Evolutionary conservation across 2,888 invertebrate genomes (phyloP), one percentile per base, ranked within the genome.

Genomic region (Endotricha flammealis): DNA sequence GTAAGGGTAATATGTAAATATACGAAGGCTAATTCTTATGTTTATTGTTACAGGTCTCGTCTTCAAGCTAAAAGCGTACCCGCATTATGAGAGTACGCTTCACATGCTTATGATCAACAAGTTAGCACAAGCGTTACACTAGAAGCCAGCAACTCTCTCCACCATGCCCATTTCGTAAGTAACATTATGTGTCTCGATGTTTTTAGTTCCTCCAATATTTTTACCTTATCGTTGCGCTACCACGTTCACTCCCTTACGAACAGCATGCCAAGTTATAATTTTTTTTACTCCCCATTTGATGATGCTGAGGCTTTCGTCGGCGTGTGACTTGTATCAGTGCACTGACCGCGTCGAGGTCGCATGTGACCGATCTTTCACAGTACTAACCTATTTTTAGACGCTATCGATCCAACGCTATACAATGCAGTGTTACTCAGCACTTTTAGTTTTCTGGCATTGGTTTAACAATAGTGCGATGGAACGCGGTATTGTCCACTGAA

Each of bases 291-390:
- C 74, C n/a, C 75, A 64, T 66, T 70, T 80, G 67, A 75, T 77
- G 79, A 85, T 86, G 87, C 81, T 80, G 87, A 87, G 87, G 87
- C 87, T 87, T 87, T 87, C 87, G 86, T 87, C 87, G 87, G 77
- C 85, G 85, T 82, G 74, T 80, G 78, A 81, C 75, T 70, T 70
- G 61, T 72, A 72, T 69, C 68, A 73, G 74, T 74, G 76, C 79
- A 83, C 79, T 79, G 86, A 77, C 75, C 82, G 82, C 81, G 81
- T 77, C 74, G 74, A 70, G 70, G 75, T 70, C 75, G 76, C 74
- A 71, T 59, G 74, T 76, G 70, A 67, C 68, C 75, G 74, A 67
- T 70, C 74, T 70, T 73, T 81, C 77, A 69, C 68, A 66, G 77
- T 78, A 80, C 78, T 74, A 75, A 83, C 77, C 77, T 80, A 78